A percentile compares a stretch with the other conserved stretches of the same genome.
These are phyloP conservation scores for Pagrus major DNA, from an alignment of 2,113 vertebrate genomes.

Conservation along the genomic window DNA sequence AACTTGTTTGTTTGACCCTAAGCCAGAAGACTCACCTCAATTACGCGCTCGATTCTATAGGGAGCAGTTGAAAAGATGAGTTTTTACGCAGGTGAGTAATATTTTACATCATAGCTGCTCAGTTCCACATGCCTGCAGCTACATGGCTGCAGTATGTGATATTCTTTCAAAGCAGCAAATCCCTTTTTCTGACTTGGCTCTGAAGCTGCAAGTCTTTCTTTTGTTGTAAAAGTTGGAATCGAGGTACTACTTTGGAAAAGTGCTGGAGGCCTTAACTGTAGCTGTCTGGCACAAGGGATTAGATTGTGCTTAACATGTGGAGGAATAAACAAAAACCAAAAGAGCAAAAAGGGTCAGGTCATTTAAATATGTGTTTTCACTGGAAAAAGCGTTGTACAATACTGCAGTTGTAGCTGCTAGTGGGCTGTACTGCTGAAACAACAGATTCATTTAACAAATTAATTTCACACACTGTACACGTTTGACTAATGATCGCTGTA, in stretches of 20 bases:
- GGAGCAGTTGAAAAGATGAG: constrained; percentile 12
- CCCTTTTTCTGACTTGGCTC: constrained; percentile 20
- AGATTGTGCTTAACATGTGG: constrained; percentile 22
- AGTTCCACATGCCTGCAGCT: constrained; percentile 9
- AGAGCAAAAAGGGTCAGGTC: constrained; percentile 2
- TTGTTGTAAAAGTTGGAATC: constrained; percentile 25
- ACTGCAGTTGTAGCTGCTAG: background rate
- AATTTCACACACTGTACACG: background rate
- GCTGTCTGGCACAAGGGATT: constrained; percentile 35
- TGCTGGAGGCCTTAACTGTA: constrained; percentile 23
- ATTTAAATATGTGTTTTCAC: constrained; percentile 20
- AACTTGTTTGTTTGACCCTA: constrained; percentile 50
- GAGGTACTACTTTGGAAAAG: constrained; percentile 9
- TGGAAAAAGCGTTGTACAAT: too few relatives aligned
- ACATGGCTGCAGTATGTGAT: constrained; percentile 4
- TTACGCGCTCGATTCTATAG: constrained; percentile 16
- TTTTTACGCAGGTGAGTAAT: constrained; percentile 25
- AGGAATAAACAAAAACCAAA: constrained; percentile 26
- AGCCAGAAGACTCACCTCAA: constrained; percentile 40
- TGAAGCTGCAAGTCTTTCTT: constrained; percentile 37
- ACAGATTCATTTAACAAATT: background rate
- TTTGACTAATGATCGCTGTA: too few relatives aligned
- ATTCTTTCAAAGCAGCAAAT: constrained; percentile 21
- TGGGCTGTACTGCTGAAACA: background rate
- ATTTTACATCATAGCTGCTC: constrained; percentile 24